Evolutionary conservation across 2,797 vertebrate genomes (phyloP), one percentile per base, ranked within the genome.

Genomic region (Gadopsis marmoratus): DNA sequence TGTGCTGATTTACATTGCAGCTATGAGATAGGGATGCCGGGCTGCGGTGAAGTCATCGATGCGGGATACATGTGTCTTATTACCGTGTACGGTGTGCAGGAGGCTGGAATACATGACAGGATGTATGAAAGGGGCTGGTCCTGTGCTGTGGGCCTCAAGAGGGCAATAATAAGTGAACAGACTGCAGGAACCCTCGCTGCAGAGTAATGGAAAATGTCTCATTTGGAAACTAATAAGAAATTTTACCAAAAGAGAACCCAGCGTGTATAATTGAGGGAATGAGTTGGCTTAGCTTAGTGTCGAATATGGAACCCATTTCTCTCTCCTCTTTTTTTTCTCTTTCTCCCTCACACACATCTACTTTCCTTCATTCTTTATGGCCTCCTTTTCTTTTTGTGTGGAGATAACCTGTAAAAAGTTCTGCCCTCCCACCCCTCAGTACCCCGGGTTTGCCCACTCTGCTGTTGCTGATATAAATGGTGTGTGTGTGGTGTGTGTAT

Each of bases 201-300:
- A 72, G 67, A 76, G 75, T 60, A 72, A 88, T 80, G 71, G 54
- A 68, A 90, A 87, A 85, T 48, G 74, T 82, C 76, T 80, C 64
- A 84, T 84, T 88, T 87, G 73, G 83, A 82, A 89, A 80, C 50
- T 84, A 86, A 88, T 77, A 68, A 74, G 33, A 66, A 47, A 75
- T 85, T 81, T 78, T 51, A 76, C 68, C 54, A 74, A 79, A 65
- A 68, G 71, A 86, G 71, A 71, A 71, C n/a, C n/a, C 37, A 71
- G 51, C 23, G 5, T 81, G 67, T n/a, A 65, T 77, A 86, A 83
- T 70, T 74, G 73, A 63, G 69, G 21, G 75, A 82, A 76, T 75
- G 61, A 86, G 62, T 31, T 75, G 76, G 58, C 47, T 70, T 78
- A 26, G 66, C 75, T 85, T 82, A 65, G 76, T 62, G 84, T 79